Percentiles rank a stretch among this genome's conserved stretches.
Evolutionary conservation across 2,888 invertebrate species (phyloP).

Genomic region (Agrenia bidenticulata): DNA sequence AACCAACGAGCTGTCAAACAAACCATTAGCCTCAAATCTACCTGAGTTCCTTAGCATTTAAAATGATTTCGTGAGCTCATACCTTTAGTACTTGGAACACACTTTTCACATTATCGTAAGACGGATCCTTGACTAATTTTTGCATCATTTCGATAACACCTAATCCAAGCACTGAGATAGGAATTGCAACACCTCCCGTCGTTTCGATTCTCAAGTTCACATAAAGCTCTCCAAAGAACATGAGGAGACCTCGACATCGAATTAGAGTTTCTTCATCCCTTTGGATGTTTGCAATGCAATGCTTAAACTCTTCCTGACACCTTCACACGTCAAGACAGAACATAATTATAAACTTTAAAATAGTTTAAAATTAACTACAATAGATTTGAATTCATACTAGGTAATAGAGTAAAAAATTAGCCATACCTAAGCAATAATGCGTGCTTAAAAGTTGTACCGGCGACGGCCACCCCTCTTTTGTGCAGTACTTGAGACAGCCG

Average conservation of each 20-base stretch:
- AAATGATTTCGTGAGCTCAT: constrained; percentile 13
- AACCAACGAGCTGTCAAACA: constrained; percentile 44
- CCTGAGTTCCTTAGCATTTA: background rate
- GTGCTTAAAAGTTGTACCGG: constrained; percentile 34
- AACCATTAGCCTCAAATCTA: no score
- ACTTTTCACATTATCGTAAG: constrained; percentile 36
- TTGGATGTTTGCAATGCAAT: constrained; percentile 33
- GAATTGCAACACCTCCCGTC: constrained; percentile 19
- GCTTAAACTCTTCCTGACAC: constrained; percentile 44
- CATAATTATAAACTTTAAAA: background rate
- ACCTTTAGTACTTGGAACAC: constrained; percentile 45
- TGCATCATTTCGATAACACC: constrained; percentile 46
- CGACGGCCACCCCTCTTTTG: constrained; percentile 38
- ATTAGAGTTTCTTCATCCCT: constrained; percentile 19
- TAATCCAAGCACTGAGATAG: constrained; percentile 37
- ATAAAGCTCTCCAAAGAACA: constrained; percentile 45
- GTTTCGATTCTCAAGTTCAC: constrained; percentile 37
- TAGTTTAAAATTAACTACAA: background rate
- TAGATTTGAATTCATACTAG: background rate
- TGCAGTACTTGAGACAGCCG: constrained; percentile 40
- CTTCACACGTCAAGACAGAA: no score
- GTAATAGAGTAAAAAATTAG: background rate
- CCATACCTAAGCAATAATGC: constrained; percentile 38
- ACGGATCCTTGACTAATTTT: constrained; percentile 33
- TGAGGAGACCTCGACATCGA: constrained; percentile 38